Conservation (phyloP, 2,113 vertebrate species). For the Pampusana beccarii region DNA sequence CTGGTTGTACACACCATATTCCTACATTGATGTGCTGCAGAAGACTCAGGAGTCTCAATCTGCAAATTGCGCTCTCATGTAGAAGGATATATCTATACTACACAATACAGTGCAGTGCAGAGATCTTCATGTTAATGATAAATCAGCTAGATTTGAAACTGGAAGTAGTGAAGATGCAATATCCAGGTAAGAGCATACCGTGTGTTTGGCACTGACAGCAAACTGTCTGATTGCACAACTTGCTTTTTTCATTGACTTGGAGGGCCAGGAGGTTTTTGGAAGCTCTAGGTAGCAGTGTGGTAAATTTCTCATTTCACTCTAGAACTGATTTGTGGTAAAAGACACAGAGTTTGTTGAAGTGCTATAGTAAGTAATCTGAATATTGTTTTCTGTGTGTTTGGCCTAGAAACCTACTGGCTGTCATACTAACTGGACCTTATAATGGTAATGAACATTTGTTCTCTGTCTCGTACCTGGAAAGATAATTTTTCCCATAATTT, state of each 20-base stretch:
- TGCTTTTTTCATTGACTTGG: background rate
- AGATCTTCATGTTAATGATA: background rate
- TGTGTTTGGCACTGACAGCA: background rate
- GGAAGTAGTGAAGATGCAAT: background rate
- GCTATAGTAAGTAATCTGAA: background rate
- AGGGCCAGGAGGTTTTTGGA: background rate
- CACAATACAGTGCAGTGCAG: background rate
- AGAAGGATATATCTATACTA: background rate
- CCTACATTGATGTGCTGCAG: background rate
- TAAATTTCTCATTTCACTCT: background rate
- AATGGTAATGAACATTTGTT: background rate
- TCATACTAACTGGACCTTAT: background rate
- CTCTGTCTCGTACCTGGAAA: background rate
- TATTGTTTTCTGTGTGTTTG: background rate
- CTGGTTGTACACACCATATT: background rate
- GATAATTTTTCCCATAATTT: background rate
- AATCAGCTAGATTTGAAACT: background rate
- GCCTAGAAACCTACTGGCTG: background rate
- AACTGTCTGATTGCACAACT: background rate
- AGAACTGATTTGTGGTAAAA: fast-evolving
- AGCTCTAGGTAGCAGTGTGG: background rate
- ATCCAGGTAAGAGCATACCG: fast-evolving
- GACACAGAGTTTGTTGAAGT: background rate
- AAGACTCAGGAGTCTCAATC: background rate
- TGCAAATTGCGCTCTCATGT: background rate